Conservation (phyloP, 2,113 vertebrate species). For the Callithrix jacchus region DNA sequence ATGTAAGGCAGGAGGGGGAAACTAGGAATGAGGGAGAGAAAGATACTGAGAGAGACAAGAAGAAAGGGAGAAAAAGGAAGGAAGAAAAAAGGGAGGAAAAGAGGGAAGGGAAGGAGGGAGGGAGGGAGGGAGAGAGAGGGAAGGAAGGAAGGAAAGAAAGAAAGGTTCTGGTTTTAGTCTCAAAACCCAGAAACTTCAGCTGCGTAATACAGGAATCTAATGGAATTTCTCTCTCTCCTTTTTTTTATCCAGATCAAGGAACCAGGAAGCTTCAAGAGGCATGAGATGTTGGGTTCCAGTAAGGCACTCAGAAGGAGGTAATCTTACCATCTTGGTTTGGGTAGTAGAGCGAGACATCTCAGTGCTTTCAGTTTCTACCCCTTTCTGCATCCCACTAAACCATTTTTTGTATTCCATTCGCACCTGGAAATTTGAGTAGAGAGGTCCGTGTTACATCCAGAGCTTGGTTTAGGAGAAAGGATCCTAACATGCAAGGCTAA, state of each 20-base stretch:
- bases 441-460: background rate
- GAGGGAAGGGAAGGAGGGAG: background rate
- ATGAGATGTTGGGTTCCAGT: background rate
- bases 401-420: constrained; percentile 66
- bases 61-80: background rate
- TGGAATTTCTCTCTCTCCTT: background rate
- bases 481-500: background rate
- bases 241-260: background rate
- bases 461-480: background rate
- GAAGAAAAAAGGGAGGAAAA: fast-evolving
- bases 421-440: constrained; percentile 48
- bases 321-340: constrained; percentile 57
- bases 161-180: background rate
- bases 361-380: background rate
- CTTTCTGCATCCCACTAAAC: background rate
- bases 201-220: background rate
- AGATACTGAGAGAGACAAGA: too few relatives aligned
- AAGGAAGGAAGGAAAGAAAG: too few relatives aligned
- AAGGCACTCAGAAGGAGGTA: fast-evolving
- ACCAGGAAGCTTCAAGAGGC: background rate
- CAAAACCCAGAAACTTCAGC: background rate
- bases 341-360: background rate
- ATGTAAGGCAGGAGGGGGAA: background rate
- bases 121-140: fast-evolving
- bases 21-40: too few relatives aligned